Conservation (phyloP, 2,888 invertebrate species). For the Penaeus monodon region DNA sequence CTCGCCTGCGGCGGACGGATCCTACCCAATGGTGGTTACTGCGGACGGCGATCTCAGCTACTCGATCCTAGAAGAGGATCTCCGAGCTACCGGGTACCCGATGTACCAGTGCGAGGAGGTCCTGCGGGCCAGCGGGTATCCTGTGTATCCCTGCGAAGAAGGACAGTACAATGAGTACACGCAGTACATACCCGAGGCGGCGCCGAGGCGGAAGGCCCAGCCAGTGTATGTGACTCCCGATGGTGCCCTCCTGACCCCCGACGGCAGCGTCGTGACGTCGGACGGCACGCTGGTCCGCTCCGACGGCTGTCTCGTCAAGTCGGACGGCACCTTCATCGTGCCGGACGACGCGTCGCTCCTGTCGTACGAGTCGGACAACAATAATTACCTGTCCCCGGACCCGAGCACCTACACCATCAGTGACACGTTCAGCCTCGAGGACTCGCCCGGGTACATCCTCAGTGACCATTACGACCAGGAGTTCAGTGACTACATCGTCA, state of each 20-base stretch:
- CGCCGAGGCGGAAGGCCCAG: constrained; percentile 27
- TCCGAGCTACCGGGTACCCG: constrained; percentile 32
- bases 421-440: constrained; percentile 9
- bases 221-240: constrained; percentile 43
- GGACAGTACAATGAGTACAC: neutral
- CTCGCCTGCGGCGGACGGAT: constrained; percentile 33
- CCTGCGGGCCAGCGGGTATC: neutral
- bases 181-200: neutral
- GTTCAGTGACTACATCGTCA: constrained; percentile 11
- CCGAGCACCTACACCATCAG: constrained; percentile 13
- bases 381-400: neutral
- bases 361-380: too few relatives aligned
- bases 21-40: constrained; percentile 50
- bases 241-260: constrained; percentile 38
- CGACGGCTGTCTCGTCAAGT: constrained; percentile 37
- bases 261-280: constrained; percentile 41
- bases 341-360: neutral
- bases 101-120: constrained; percentile 19
- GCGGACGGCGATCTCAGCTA: constrained; percentile 35
- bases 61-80: constrained; percentile 30
- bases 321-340: constrained; percentile 37
- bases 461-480: neutral
- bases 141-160: too few relatives aligned
- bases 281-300: constrained; percentile 35
- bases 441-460: neutral